Base-by-base conservation (phyloP, 2,888 invertebrate species). In the Epirrita christyi region DNA sequence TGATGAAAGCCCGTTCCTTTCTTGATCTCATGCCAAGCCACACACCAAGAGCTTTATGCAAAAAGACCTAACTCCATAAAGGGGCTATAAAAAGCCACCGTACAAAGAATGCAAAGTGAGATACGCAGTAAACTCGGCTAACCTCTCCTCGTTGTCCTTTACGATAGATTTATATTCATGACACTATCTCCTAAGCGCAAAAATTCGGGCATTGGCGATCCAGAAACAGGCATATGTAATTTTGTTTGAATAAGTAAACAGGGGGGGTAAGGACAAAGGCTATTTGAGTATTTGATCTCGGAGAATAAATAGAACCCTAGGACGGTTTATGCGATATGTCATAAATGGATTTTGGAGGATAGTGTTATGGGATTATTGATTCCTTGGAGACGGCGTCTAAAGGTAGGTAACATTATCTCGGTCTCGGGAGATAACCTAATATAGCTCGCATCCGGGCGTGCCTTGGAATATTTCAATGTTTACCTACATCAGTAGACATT, bases 101-200 rank as follows among this genome's bases (percentile, higher is more conserved):
- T 77, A 83, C 88, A 85, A 91, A 91, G 92, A 92, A 91, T 91
- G 91, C 90, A 91, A 92, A 90, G 91, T 90, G 88, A 88, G 89
- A 85, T 78, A 76, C 83, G 81, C 85, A 83, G 83, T 88, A 86
- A 88, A 82, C 77, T 78, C 72, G 73, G 76, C 83, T 86, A 79
- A 85, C 81, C 84, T 86, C 84, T 84, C 82, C 75, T 81, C 73
- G 83, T 85, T 86, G 86, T 88, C 87, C 86, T 89, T 89, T 88
- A 89, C 90, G 86, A 88, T 89, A 90, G 88, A 91, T 92, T 92
- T 91, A 92, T 92, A 92, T 92, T 92, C 91, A 92, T 91, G 90
- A 84, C 92, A 88, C 88, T 89, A 88, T 90, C 89, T 90, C 82
- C 72, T 79, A 80, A 86, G 87, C 91, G 91, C 90, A 90, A 90